phyloP scores from a whole-genome alignment of 2,888 invertebrate genomes.

The Heterodera filipjevi region DNA sequence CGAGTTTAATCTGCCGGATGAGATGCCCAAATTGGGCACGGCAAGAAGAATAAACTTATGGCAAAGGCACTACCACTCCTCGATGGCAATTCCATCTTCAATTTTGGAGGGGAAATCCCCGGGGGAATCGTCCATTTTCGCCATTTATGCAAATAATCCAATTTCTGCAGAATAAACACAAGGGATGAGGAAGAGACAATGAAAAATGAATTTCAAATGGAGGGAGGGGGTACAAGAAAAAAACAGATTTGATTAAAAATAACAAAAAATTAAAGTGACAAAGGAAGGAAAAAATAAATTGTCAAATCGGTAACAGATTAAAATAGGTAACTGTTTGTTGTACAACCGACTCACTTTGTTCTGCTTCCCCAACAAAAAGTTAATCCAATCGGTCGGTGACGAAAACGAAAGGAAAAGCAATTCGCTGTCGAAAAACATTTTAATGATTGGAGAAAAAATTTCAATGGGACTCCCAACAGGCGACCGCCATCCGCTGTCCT shows the following conservation, averaged over 20 bases:
- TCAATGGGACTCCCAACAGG: neutral
- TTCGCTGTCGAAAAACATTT: neutral
- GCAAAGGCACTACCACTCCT: neutral
- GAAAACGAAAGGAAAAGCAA: too few species aligned
- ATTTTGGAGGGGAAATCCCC: neutral
- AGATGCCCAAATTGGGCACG: slow-evolving; percentile 19
- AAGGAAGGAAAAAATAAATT: neutral
- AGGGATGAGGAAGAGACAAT: slow-evolving; percentile 3
- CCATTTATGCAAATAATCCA: slow-evolving; percentile 33
- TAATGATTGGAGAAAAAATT: neutral
- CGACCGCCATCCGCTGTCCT: neutral
- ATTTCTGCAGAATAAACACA: slow-evolving; percentile 25
- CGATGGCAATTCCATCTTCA: neutral
- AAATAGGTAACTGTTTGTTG: too few species aligned
- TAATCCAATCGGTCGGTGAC: neutral
- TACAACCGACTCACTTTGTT: neutral
- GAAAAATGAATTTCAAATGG: too few species aligned
- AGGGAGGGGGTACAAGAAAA: neutral
- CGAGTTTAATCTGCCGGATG: slow-evolving; percentile 28
- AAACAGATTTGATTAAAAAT: neutral
- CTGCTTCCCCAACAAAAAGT: neutral
- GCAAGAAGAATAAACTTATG: slow-evolving; percentile 10
- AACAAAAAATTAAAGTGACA: neutral
- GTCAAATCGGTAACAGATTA: neutral
- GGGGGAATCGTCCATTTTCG: slow-evolving; percentile 3